Base-by-base conservation (phyloP, 2,113 vertebrate genomes). In the Phalacrocorax brasilianus region DNA sequence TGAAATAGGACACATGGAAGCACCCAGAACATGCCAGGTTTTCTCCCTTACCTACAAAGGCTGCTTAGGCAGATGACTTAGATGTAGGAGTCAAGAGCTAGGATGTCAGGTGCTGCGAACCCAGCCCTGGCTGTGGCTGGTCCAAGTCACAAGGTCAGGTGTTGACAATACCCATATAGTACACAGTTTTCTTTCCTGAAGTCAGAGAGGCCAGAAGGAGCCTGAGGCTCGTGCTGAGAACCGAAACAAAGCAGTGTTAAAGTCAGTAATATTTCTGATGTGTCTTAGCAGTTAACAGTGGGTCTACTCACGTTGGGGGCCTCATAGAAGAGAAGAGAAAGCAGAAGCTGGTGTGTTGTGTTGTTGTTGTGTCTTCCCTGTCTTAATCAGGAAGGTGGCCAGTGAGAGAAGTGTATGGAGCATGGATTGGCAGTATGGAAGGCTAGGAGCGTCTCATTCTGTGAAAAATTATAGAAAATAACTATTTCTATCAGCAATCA, bases 81-180 rank as follows among this genome's bases (percentile, higher is more conserved):
- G 26, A 14, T 73, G 6, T 20, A 35, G 35, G 14, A 61, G 12
- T 56, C 9, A 53, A 33, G 47, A 81, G 22, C 32, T 62, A 38
- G 17, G 22, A 32, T 2, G 1, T 75, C n/a, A 19, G 10, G 14
- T 35, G 21, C 40, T 70, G 30, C 1, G 4, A 45, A 40, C 62
- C 30, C 32, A 42, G 1, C n/a, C 30, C 20, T 62, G 12, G 7
- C 27, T 44, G 6, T 35, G 26, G 4, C 42, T 59, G 8, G 14
- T 44, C 10, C 8, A 3, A 0, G 1, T 45, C 19, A n/a, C 42
- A n/a, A 32, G 13, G 38, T 74, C 58, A 47, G 26, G 12, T 1
- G 1, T 13, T 61, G 22, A 28, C 27, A 23, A 4, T 8, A 47
- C 7, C 12, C 3, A 0, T 53, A 12, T 33, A 26, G 75, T 50